Base-by-base conservation (phyloP, 2,888 invertebrate species). In the Trisateles emortualis region DNA sequence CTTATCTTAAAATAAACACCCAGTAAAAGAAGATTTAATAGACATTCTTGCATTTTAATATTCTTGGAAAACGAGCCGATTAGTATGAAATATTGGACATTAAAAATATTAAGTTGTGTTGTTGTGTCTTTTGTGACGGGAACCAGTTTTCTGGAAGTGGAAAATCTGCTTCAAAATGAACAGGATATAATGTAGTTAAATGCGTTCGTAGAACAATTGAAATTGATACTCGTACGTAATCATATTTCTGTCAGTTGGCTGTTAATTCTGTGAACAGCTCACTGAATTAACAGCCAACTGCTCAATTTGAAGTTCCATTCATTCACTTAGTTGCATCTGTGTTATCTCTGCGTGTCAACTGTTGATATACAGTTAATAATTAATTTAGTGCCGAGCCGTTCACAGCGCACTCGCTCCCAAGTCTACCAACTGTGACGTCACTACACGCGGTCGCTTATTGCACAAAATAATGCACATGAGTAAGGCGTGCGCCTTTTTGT, bases 361-460 rank as follows among this genome's bases (percentile, higher is more conserved):
- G 22, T 46, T 52, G 45, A 44, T 33, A 9, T 40, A 46, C 17
- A 24, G 48, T 52, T 52, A 29, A 52, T 57, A 50, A 61, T 64
- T 66, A 48, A 66, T 39, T 55, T 50, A 59, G 51, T 14, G 39
- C 41, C 51, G 33, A 47, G 38, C 33, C 29, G 40, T 58, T 59
- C 43, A 60, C 42, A 26, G 46, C 50, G 52, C 59, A 62, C 39
- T 59, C 57, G 45, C 42, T 45, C 32, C 13, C 36, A 29, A 36
- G 41, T 52, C 19, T 29, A 41, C 44, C 24, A 41, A 52, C 49
- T 29, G 26, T 67, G 59, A 68, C 61, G 68, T 68, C 59, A 57
- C 16, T 33, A 26, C 39, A 52, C 52, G 43, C 48, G 47, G 49
- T 49, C 35, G 24, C 39, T 44, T 45, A 57, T 58, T 58, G 51